Percentiles rank a stretch among this genome's conserved stretches.
Evolutionary conservation across 2,888 invertebrate species (phyloP).

Genomic region (Sinhomidia bicolor): DNA sequence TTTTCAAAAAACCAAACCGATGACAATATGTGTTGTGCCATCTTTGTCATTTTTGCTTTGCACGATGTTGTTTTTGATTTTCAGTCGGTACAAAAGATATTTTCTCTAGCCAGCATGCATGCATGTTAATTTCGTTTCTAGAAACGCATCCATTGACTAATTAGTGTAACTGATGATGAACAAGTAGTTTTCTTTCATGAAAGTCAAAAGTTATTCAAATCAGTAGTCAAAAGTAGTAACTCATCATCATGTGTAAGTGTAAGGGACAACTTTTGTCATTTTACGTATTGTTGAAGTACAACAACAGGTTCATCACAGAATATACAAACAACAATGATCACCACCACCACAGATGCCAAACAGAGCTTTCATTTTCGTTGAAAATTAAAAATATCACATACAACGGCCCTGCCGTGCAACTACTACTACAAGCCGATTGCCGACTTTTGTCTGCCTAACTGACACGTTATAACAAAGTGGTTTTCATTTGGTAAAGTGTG

Average conservation of each 20-base stretch:
- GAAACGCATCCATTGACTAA: neutral
- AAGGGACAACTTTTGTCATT: neutral
- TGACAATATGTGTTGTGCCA: neutral
- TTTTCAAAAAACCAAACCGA: neutral
- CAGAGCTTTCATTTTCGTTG: conserved; percentile 13
- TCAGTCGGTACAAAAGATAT: too few relatives aligned
- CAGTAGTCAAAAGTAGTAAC: neutral
- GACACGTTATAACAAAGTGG: neutral
- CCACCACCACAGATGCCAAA: neutral
- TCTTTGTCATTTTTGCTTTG: too few relatives aligned
- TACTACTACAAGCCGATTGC: neutral
- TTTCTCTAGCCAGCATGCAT: neutral
- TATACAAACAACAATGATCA: too few relatives aligned
- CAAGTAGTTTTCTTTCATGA: neutral
- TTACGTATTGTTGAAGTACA: too few relatives aligned
- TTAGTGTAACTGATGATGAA: neutral
- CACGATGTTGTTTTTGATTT: too few relatives aligned
- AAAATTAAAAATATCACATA: neutral
- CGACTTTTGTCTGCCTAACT: neutral
- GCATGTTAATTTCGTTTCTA: neutral
- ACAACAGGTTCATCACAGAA: neutral
- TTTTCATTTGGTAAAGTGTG: conserved; percentile 17
- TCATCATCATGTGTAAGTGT: neutral
- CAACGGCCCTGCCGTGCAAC: neutral
- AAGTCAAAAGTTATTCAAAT: neutral